These are phyloP conservation scores for Agonopterix subpropinquella DNA, from an alignment of 2,888 invertebrate species.

Conservation along the genomic window DNA sequence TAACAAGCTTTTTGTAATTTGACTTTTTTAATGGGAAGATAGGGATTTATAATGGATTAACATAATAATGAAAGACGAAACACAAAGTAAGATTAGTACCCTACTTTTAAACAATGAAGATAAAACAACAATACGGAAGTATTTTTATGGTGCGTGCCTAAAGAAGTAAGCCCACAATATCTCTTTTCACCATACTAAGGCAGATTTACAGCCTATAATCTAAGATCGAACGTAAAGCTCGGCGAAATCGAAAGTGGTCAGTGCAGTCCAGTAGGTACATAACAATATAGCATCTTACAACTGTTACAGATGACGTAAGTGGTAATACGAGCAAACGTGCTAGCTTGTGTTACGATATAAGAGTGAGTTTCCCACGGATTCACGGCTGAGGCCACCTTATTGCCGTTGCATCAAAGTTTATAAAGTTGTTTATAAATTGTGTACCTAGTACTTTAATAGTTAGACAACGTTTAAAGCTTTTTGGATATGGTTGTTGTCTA, in stretches of 20 bases:
- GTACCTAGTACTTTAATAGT: too few relatives aligned
- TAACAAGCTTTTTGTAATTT: constrained; percentile 19
- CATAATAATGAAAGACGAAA: background rate
- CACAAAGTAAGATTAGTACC: constrained; percentile 3
- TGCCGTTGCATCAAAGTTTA: too few relatives aligned
- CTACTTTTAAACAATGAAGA: background rate
- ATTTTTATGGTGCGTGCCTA: too few relatives aligned
- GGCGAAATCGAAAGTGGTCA: constrained; percentile 33
- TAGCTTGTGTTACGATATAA: background rate
- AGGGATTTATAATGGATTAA: constrained; percentile 6
- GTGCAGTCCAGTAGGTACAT: constrained; percentile 14
- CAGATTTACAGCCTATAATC: background rate
- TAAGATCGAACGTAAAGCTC: constrained; percentile 6
- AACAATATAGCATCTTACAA: constrained; percentile 8
- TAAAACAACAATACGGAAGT: too few relatives aligned
- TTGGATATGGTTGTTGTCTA: too few relatives aligned
- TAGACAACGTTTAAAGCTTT: too few relatives aligned
- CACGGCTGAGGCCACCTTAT: too few relatives aligned
- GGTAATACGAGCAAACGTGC: constrained; percentile 7
- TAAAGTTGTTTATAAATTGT: too few relatives aligned
- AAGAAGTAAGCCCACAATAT: too few relatives aligned
- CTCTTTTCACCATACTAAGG: too few relatives aligned
- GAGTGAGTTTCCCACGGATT: too few relatives aligned
- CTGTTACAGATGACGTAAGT: constrained; percentile 21
- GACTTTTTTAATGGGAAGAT: too few relatives aligned